Base-by-base conservation (phyloP, 2,797 vertebrate genomes). In the Alectoris magna region DNA sequence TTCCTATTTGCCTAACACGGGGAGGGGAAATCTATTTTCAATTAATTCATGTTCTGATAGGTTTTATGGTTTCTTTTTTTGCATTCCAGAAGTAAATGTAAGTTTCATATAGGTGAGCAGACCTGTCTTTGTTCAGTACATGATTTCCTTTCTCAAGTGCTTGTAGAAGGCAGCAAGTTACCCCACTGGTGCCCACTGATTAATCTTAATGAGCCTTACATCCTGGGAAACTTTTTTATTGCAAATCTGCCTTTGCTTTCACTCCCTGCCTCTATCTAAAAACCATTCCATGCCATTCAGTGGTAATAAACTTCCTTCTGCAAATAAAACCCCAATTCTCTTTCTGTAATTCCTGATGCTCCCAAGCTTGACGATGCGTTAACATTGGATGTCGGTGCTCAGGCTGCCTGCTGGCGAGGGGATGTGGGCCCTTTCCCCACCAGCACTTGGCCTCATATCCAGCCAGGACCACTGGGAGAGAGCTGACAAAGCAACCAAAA, bases 21-120 rank as follows among this genome's bases (percentile, higher is more conserved):
- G 91, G 91, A 96, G 69, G 90, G 68, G 46, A 86, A 92, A 95
- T 94, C 95, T 69, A 64, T 96, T 97, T 96, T 92, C 92, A 84
- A 69, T 95, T 95, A 92, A 84, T 92, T 90, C 73, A 74, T 55
- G 68, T 27, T 55, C 70, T 53, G 88, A 87, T 91, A 64, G 56
- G 48, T 27, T 94, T 93, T 84, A 46, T 51, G 55, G 44, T 88
- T 96, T 84, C 69, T 83, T 94, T 34, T 34, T 84, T 67, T 55
- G 38, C 27, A 78, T 26, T 72, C 39, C 31, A 55, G 41, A 76
- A 93, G 34, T 13, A 84, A 92, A 88, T 67, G 78, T 31, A 48
- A 10, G 76, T 79, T 77, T 88, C 51, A 67, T 77, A 80, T 73
- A 69, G 85, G 29, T 82, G 91, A 84, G 29, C 44, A 23, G 63